A percentile compares a stretch with the other conserved stretches of the same genome.
Conservation (phyloP, 2,113 vertebrate species). For the Nycticorax nycticorax region DNA sequence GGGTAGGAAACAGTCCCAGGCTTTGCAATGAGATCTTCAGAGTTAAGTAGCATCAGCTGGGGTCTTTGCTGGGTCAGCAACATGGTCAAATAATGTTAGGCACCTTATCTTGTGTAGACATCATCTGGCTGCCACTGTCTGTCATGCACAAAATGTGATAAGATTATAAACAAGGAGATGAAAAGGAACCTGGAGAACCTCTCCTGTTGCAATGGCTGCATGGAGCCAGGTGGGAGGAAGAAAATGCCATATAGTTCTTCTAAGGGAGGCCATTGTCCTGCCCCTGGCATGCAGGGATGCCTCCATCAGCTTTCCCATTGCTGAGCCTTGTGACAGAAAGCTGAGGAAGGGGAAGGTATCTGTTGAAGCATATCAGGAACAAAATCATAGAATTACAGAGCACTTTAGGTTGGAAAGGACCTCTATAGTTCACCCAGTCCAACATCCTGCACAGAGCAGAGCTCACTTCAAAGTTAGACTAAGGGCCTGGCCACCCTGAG, state of each 20-base stretch:
- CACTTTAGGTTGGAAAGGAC: not conserved
- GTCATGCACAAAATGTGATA: not conserved
- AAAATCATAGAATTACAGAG: not conserved
- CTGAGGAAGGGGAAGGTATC: not conserved
- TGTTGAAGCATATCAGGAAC: not conserved
- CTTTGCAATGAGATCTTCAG: not conserved
- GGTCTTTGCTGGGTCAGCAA: not conserved
- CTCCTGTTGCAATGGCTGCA: not conserved
- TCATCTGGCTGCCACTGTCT: not conserved
- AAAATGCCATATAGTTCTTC: not conserved
- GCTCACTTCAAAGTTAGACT: not conserved
- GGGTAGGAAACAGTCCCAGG: not conserved
- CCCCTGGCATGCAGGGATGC: not conserved
- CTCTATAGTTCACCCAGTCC: not conserved
- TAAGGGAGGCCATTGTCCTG: not conserved
- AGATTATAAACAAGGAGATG: not conserved
- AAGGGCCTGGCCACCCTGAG: fast-evolving
- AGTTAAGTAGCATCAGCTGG: not conserved
- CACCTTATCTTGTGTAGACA: not conserved
- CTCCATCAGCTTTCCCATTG: not conserved
- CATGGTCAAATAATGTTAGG: not conserved
- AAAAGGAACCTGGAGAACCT: not conserved
- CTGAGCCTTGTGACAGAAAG: not conserved
- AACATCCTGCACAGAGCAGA: not conserved
- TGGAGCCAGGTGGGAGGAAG: not conserved